phyloP scores from a whole-genome alignment of 2,888 invertebrate genomes.

The Schrankia costaestrigalis region DNA sequence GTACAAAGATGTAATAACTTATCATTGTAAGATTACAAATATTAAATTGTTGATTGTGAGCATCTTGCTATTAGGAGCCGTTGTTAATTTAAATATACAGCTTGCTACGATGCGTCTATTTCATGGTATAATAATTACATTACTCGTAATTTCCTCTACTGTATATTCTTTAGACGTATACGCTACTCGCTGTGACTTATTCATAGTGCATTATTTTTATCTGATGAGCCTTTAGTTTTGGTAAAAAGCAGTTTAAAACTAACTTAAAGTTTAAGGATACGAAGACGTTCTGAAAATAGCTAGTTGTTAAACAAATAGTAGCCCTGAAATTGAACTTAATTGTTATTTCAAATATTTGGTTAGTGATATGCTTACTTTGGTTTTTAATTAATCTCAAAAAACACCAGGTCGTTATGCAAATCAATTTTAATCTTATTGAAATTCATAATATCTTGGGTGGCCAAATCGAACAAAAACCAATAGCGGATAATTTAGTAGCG shows the following conservation, averaged over 20 bases:
- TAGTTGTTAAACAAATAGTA: no score
- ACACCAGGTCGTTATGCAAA: not conserved
- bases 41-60: conserved; percentile 45
- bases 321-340: no score
- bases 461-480: conserved; percentile 44
- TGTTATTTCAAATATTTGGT: no score
- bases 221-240: no score
- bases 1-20: no score
- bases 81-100: conserved; percentile 46
- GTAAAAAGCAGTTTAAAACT: no score
- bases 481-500: conserved; percentile 50
- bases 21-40: no score
- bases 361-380: no score
- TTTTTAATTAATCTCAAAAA: no score
- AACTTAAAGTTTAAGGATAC: no score
- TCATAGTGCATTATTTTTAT: no score
- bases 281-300: no score
- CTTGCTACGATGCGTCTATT: conserved; percentile 38
- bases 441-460: conserved; percentile 45
- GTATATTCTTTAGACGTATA: conserved; percentile 29
- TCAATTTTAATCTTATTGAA: not conserved
- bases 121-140: conserved; percentile 55
- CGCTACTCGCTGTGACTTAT: conserved; percentile 1
- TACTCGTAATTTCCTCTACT: conserved; percentile 45
- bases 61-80: conserved; percentile 49